These are phyloP conservation scores for Zoroaster sp. DNA, from an alignment of 53 echinoderm and acorn worm genomes.

Conservation along the genomic window DNA sequence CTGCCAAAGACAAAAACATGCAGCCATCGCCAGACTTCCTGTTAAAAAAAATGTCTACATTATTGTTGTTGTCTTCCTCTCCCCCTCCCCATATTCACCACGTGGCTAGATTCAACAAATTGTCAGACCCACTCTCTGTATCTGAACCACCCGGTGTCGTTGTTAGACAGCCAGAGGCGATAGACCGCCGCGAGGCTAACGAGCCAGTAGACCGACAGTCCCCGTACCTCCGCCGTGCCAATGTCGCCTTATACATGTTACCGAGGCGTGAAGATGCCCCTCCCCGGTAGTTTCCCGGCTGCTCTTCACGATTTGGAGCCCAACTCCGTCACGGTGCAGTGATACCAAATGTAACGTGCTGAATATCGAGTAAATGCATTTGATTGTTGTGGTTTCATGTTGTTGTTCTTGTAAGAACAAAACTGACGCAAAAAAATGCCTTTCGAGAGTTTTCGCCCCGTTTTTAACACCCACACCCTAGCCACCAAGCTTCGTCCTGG, in stretches of 20 bases:
- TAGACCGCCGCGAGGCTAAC: background rate
- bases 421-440: too few species aligned
- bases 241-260: background rate
- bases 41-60: too few species aligned
- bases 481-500: too few species aligned
- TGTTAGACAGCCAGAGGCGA: background rate
- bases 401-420: background rate
- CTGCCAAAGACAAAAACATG: too few species aligned
- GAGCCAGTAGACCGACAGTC: background rate
- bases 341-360: background rate
- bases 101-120: background rate
- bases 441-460: too few species aligned
- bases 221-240: background rate
- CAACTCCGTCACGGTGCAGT: background rate
- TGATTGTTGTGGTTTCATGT: too few species aligned
- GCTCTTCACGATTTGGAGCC: background rate
- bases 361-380: background rate
- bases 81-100: background rate
- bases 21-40: too few species aligned
- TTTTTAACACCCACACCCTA: too few species aligned
- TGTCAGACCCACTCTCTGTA: background rate
- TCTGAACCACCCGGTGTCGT: background rate
- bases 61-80: too few species aligned
- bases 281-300: background rate
- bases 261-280: slow-evolving; percentile 3